Percentiles rank a stretch among this genome's conserved stretches.
Conservation (phyloP, 2,888 invertebrate genomes). For the Mycogona germanica region DNA sequence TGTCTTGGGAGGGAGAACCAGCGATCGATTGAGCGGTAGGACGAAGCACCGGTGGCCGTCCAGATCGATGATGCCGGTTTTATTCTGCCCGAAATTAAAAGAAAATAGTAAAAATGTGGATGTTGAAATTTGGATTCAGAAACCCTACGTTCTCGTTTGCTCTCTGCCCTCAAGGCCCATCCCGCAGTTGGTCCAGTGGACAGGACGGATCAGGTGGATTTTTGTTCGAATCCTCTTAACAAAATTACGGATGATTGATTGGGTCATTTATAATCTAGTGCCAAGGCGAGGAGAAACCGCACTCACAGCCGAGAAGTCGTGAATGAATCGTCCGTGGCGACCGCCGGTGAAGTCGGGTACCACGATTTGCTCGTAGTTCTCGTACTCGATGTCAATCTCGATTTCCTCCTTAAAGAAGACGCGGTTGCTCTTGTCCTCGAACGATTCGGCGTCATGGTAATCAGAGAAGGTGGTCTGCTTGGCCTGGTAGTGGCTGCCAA, state of each 20-base stretch:
- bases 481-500: constrained; percentile 5
- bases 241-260: too few relatives aligned
- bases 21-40: constrained; percentile 68
- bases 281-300: too few relatives aligned
- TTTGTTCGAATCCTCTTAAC: too few relatives aligned
- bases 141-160: too few relatives aligned
- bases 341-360: constrained; percentile 75
- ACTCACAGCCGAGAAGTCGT: constrained; percentile 69
- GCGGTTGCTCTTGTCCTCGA: constrained; percentile 7
- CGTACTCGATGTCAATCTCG: constrained; percentile 58
- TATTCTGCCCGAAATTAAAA: constrained; percentile 46
- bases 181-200: too few relatives aligned
- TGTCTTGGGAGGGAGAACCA: constrained; percentile 64
- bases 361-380: constrained; percentile 70
- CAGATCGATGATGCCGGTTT: constrained; percentile 64
- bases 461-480: constrained; percentile 21
- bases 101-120: constrained; percentile 20
- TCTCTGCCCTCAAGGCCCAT: too few relatives aligned
- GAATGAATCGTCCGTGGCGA: constrained; percentile 71
- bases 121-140: constrained; percentile 1
- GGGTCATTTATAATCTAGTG: neutral
- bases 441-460: constrained; percentile 12
- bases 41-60: constrained; percentile 70
- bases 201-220: too few relatives aligned
- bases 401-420: constrained; percentile 62